Evolutionary conservation across 2,797 vertebrate species (phyloP).

Genomic region (Dallia pectoralis): DNA sequence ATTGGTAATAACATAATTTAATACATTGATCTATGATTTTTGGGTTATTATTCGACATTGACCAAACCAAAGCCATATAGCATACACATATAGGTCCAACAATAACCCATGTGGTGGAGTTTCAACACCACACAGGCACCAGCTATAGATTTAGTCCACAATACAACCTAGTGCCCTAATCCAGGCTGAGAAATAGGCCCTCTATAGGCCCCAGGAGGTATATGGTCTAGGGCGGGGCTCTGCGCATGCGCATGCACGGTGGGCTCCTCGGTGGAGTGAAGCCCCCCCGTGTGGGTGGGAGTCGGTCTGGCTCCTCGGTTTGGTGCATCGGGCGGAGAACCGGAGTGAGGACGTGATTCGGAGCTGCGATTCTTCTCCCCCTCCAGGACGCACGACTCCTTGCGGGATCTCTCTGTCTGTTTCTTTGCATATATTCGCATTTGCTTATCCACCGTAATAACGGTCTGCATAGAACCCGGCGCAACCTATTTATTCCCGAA

Average conservation of each 20-base stretch:
- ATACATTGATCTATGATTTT: background rate
- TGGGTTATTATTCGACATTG: background rate
- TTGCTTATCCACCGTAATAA: slow-evolving; percentile 17
- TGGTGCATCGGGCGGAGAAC: slow-evolving; percentile 73
- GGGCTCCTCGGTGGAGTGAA: slow-evolving; percentile 50
- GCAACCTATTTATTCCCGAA: slow-evolving; percentile 45
- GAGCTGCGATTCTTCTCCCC: slow-evolving; percentile 47
- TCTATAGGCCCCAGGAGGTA: slow-evolving; percentile 49
- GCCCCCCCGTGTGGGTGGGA: slow-evolving; percentile 55
- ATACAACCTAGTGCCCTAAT: background rate
- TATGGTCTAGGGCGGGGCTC: slow-evolving; percentile 83
- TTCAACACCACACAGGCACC: background rate
- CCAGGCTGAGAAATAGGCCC: slow-evolving; percentile 41
- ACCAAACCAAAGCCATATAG: background rate
- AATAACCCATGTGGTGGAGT: background rate
- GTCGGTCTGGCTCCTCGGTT: slow-evolving; percentile 75
- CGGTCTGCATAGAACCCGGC: slow-evolving; percentile 10
- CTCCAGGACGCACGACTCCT: background rate
- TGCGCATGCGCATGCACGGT: slow-evolving; percentile 88
- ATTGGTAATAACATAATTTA: background rate
- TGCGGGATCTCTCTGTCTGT: slow-evolving; percentile 26
- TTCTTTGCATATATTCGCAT: background rate
- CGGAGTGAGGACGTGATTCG: slow-evolving; percentile 62
- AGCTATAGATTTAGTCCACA: background rate
- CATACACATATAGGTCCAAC: background rate